Base-by-base conservation (phyloP, 2,797 vertebrate species). In the Decapterus maruadsi region DNA sequence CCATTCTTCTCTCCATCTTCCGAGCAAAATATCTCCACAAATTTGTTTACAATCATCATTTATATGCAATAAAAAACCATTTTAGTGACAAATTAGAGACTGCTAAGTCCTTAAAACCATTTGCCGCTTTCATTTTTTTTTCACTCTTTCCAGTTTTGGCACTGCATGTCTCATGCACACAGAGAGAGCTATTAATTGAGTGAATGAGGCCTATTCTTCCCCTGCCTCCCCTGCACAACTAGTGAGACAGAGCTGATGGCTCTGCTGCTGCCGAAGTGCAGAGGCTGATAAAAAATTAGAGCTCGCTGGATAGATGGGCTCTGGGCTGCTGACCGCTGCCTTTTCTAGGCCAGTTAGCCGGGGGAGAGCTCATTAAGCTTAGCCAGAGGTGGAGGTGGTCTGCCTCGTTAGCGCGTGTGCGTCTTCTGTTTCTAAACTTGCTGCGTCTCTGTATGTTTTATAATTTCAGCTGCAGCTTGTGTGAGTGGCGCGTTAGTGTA, bases 331-430 rank as follows among this genome's bases (percentile, higher is more conserved):
- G 90, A 89, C 89, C 82, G 38, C 64, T 77, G 85, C 79, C 76
- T 89, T 85, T 91, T 91, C 68, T 71, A 42, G 80, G 84, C 88
- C 84, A 85, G 80, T 75, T 80, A 81, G 67, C 83, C 26, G 14
- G 65, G 67, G 70, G 70, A 85, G 80, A 81, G 81, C 88, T 91
- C 87, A 90, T 91, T 90, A 92, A 78, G 82, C 71, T 46, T 77
- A 70, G 76, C 71, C 81, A 67, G 75, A 90, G 83, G 87, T 77
- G 83, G 63, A 84, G 83, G 85, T 77, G 68, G 68, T 77, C 43
- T 72, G 46, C 58, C 72, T 89, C 81, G 73, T 90, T 85, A 85
- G 66, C 42, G 19, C 58, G 43, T 58, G 38, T 34, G 51, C 55
- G 57, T 54, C 40, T 31, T 60, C 70, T 72, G 71, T 73, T 13